Base-by-base conservation (phyloP, 1,140 invertebrate species). In the Phocides pigmalion region DNA sequence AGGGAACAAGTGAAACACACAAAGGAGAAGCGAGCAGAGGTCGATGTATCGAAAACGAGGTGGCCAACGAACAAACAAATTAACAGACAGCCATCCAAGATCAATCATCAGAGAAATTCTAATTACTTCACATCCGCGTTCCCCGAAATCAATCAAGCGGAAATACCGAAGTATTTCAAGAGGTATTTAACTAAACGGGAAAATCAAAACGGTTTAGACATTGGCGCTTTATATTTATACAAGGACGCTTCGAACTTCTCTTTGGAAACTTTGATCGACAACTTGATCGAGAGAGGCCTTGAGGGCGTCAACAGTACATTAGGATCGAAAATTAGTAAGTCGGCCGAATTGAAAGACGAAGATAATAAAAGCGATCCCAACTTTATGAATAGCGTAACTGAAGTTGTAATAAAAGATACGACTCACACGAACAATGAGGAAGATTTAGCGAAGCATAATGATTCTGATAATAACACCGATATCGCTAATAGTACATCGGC, bases 1-100 rank as follows among this genome's bases (percentile, higher is more conserved):
- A 65, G 78, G 32, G 82, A 89, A 64, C 82, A 86, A 68, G 72
- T 86, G 0, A 87, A 82, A 28, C 79, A 86, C 51, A 76, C 64
- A 39, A 86, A 81, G 68, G 66, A 79, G 8, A 70, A 78, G 15
- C 66, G 69, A 50, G 19, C 77, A 3, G 84, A 81, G 51, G 51
- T 79, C 12, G 82, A 82, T 50, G 51, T 86, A 5, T 74, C 78
- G 0, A 85, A 79, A 58, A 81, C 81, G 12, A 82, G 82, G 63
- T 86, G 84, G 87, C 81, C 82, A 0, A n/a, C 65, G 47, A 79
- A 77, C 12, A 79, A 76, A 67, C 66, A 70, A 20, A 59, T 66
- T 70, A 71, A 62, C 51, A 66, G 35, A n/a, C 11, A 8, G 53
- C 61, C 50, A 8, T 54, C 61, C 12, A 64, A 68, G 51, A 42